Percentiles rank a stretch among this genome's conserved stretches.
Evolutionary conservation across 2,797 vertebrate species (phyloP).

Genomic region (Microchirus variegatus): DNA sequence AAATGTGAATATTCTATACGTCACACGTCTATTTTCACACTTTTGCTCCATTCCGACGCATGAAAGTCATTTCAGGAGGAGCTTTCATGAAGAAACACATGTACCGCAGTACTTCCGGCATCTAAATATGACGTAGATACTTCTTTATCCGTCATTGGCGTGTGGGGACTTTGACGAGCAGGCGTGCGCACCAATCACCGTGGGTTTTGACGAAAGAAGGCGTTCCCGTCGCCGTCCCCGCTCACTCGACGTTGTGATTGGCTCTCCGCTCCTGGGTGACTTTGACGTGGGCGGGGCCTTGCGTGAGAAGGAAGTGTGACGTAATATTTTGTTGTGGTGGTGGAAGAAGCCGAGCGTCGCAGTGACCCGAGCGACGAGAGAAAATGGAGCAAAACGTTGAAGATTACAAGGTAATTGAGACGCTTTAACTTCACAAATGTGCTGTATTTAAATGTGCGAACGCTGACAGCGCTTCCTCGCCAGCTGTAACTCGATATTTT

Average conservation of each 20-base stretch:
- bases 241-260: conserved; percentile 22
- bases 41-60: too few relatives aligned
- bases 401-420: conserved; percentile 71
- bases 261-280: not conserved
- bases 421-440: rapidly evolving
- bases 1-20: not conserved
- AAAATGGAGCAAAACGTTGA: conserved; percentile 71
- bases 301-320: conserved; percentile 66
- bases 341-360: conserved; percentile 22
- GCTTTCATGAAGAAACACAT: too few relatives aligned
- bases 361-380: conserved; percentile 27
- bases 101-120: conserved; percentile 58
- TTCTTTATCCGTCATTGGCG: conserved; percentile 36
- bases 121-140: conserved; percentile 51
- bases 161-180: rapidly evolving
- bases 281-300: conserved; percentile 32
- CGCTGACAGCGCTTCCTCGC: rapidly evolving
- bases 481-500: not conserved
- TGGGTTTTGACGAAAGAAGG: not conserved
- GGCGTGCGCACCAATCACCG: conserved; percentile 45
- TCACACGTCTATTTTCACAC: too few relatives aligned
- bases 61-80: too few relatives aligned
- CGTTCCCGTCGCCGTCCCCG: not conserved
- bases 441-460: rapidly evolving
- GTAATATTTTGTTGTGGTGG: conserved; percentile 77